phyloP scores from a whole-genome alignment of 2,888 invertebrate genomes.

The Drosophila colorata region DNA sequence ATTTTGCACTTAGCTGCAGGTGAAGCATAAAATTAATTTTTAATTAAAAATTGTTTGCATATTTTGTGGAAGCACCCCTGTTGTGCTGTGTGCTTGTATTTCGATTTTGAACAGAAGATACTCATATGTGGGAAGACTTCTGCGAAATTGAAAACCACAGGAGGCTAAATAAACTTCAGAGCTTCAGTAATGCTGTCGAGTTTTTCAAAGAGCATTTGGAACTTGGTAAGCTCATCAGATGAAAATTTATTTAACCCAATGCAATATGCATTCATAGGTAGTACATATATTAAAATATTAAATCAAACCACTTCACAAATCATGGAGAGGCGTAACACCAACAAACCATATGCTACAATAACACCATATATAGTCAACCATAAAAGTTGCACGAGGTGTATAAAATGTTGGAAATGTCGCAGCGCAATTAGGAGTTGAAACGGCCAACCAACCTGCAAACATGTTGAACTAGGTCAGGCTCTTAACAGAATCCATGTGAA shows the following conservation, averaged over 20 bases:
- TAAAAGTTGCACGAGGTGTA: slow-evolving; percentile 26
- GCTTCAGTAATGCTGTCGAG: neutral
- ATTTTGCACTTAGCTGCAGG: slow-evolving; percentile 78
- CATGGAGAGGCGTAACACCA: slow-evolving; percentile 12
- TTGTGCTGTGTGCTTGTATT: slow-evolving; percentile 4
- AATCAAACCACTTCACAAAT: slow-evolving; percentile 12
- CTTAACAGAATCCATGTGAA: slow-evolving; percentile 20
- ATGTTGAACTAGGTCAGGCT: slow-evolving; percentile 71
- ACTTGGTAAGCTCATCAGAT: neutral
- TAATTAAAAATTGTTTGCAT: slow-evolving; percentile 81
- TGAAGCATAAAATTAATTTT: slow-evolving; percentile 82
- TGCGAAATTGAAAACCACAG: slow-evolving; percentile 19
- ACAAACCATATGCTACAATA: slow-evolving; percentile 17
- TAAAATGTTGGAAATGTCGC: slow-evolving; percentile 9
- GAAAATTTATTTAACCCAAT: neutral
- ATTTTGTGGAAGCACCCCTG: slow-evolving; percentile 53
- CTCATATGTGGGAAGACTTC: neutral
- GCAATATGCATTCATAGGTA: neutral
- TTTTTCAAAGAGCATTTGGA: neutral
- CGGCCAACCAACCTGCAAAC: slow-evolving; percentile 24
- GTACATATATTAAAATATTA: slow-evolving; percentile 12
- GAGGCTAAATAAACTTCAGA: slow-evolving; percentile 2
- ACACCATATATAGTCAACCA: slow-evolving; percentile 5
- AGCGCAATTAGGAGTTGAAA: slow-evolving; percentile 23
- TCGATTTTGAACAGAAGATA: slow-evolving; percentile 4